Evolutionary conservation across 2,888 invertebrate species (phyloP).

Genomic region (Tuberolachnus salignus): DNA sequence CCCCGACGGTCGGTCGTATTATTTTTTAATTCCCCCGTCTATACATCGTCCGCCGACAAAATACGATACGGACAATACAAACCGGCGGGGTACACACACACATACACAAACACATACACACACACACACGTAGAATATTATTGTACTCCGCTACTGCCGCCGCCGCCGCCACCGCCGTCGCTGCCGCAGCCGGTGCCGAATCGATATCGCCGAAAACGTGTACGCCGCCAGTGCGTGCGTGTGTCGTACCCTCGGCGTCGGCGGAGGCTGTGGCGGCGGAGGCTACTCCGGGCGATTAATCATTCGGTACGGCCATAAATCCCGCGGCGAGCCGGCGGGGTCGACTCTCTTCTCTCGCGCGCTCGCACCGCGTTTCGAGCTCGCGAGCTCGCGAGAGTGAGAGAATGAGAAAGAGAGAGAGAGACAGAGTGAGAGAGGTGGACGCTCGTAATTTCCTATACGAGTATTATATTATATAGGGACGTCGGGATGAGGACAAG

Average conservation of each 20-base stretch:
- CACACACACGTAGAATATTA: neutral
- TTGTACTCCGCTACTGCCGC: neutral
- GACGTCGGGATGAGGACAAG: constrained; percentile 1
- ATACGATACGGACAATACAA: too few species aligned
- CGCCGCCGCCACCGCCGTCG: neutral
- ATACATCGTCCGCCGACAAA: constrained; percentile 35
- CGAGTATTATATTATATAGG: neutral
- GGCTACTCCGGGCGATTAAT: constrained; percentile 59
- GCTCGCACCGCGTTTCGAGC: neutral
- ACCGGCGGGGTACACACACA: neutral
- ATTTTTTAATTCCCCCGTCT: too few species aligned
- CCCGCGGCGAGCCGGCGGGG: constrained; percentile 46
- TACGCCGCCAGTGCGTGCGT: constrained; percentile 5
- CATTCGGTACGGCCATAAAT: constrained; percentile 58
- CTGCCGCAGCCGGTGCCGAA: constrained; percentile 40
- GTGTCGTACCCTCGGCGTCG: constrained; percentile 56
- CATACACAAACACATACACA: neutral
- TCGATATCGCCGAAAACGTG: constrained; percentile 43
- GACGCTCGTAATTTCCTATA: neutral
- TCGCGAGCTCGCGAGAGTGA: constrained; percentile 64
- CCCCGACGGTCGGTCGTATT: too few species aligned
- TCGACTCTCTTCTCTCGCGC: constrained; percentile 56
- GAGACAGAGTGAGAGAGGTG: neutral
- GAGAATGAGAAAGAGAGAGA: neutral
- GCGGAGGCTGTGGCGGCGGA: too few species aligned